Evolutionary conservation across 2,888 invertebrate genomes (phyloP), one percentile per base, ranked within the genome.

Genomic region (Zhuqinia jingwanae): DNA sequence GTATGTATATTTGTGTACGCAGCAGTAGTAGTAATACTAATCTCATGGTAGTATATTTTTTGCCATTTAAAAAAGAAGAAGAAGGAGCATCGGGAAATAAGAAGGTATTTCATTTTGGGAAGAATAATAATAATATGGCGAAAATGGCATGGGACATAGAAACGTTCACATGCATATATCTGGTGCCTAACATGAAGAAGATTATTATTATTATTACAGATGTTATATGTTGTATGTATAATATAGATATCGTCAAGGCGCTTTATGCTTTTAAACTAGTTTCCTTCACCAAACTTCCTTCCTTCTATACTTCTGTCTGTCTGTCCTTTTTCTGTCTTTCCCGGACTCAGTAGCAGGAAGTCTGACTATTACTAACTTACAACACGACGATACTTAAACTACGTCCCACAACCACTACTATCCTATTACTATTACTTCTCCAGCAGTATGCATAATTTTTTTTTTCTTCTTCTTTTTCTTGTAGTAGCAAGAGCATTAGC

Each of bases 221-320:
- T 63, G 20, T 27, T n/a, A n/a, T n/a, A n/a, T n/a, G n/a, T n/a
- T n/a, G n/a, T n/a, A n/a, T n/a, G n/a, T n/a, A n/a, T n/a, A n/a
- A n/a, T n/a, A n/a, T n/a, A n/a, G n/a, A n/a, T n/a, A 73, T 60
- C 73, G 78, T 78, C 5, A 6, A 36, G 36, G 8, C 78, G 60
- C 85, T 85, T 78, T n/a, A n/a, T 85, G 85, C 85, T 85, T 85
- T 85, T 85, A 85, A 77, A 77, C 85, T 78, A 73, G 75, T 70
- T 76, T 83, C 77, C 76, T 84, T 65, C 27, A 77, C 65, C 56
- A 73, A 73, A 50, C 65, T 83, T 84, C 84, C 84, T 84, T 79
- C 85, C 70, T n/a, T 78, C 78, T 50, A 76, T 76, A 73, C 85
- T 85, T 78, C 30, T 77, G 60, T 79, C 85, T 78, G 78, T 77